Conservation (phyloP, 2,113 vertebrate species). For the Leucoraja erinaceus region DNA sequence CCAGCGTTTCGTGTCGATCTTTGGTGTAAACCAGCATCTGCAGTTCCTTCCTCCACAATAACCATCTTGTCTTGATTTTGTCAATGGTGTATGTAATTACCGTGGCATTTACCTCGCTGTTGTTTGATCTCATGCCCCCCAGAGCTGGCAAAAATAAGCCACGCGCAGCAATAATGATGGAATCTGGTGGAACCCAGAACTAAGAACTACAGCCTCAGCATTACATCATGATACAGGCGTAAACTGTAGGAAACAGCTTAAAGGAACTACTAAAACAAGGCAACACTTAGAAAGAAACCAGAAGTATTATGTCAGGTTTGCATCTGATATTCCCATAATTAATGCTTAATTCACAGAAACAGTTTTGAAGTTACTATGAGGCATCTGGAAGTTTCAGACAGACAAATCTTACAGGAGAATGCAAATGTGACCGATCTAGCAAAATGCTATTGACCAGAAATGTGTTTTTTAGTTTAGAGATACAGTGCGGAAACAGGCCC, state of each 20-base stretch:
- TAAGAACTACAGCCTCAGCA: background rate
- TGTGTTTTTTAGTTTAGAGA: too few species aligned
- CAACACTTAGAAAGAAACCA: background rate
- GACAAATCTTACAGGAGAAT: background rate
- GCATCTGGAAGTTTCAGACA: background rate
- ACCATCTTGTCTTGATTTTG: background rate
- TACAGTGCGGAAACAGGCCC: too few species aligned
- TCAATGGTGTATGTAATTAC: background rate
- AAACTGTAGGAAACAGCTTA: background rate
- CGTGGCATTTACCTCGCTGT: background rate
- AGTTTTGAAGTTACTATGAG: background rate
- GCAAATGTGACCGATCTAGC: background rate
- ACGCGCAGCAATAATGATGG: background rate
- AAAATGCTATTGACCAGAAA: too few species aligned
- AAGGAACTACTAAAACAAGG: background rate
- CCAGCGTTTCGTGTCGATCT: too few species aligned
- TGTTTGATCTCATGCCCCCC: background rate
- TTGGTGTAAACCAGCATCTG: too few species aligned
- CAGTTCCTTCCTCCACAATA: too few species aligned
- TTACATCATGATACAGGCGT: background rate
- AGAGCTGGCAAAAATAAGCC: background rate
- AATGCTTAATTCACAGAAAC: background rate
- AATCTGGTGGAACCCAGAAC: background rate
- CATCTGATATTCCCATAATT: too few species aligned
- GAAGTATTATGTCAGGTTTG: background rate